Evolutionary conservation across 2,113 vertebrate species (phyloP).

Genomic region (Leucopsar rothschildi): DNA sequence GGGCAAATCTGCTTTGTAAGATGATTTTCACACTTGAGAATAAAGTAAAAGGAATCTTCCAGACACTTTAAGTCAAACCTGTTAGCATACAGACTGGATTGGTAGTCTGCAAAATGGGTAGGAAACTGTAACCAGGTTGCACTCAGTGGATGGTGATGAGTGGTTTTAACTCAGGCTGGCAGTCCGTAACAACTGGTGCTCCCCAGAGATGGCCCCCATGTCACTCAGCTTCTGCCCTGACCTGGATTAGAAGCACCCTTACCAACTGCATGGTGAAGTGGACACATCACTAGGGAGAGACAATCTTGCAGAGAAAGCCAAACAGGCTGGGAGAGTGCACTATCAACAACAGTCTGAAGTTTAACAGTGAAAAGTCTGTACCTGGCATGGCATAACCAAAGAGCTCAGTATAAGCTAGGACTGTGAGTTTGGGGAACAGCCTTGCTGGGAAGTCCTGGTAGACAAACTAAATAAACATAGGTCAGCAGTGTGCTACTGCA

Average conservation of each 20-base stretch:
- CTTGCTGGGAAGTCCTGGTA: not conserved
- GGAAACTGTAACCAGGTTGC: not conserved
- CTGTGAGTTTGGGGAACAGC: not conserved
- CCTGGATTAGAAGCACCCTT: not conserved
- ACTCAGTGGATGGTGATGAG: not conserved
- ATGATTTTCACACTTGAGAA: not conserved
- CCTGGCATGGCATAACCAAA: not conserved
- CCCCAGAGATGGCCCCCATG: fast-evolving
- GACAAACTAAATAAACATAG: not conserved
- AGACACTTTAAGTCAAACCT: not conserved
- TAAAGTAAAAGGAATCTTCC: not conserved
- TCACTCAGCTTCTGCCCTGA: not conserved
- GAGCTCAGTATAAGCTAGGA: too few relatives aligned
- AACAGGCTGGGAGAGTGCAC: not conserved
- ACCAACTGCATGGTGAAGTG: not conserved
- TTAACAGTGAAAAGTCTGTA: not conserved
- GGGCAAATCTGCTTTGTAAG: not conserved
- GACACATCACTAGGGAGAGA: fast-evolving
- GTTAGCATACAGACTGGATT: not conserved
- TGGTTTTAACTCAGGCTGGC: not conserved
- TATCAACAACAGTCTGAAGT: not conserved
- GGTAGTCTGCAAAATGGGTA: not conserved
- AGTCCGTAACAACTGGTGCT: not conserved
- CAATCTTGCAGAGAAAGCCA: not conserved
- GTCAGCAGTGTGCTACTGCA: not conserved